Conservation (phyloP, 2,113 vertebrate genomes). For the Ammodytes marinus region DNA sequence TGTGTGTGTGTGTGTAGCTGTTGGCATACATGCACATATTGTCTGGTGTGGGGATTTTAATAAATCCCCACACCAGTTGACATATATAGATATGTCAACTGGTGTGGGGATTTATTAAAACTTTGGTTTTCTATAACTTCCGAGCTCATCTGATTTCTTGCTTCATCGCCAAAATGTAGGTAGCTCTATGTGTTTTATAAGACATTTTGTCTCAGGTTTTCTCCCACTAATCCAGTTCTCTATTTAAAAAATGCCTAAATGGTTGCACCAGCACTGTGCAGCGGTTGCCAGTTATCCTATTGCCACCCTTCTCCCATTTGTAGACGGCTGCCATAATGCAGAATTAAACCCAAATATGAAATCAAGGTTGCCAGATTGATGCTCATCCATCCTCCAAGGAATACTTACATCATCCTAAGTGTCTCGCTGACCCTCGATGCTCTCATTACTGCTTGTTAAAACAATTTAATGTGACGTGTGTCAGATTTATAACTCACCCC, state of each 20-base stretch:
- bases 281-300: constrained; percentile 52
- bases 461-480: constrained; percentile 74
- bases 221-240: constrained; percentile 7
- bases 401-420: constrained; percentile 72
- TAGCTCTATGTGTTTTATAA: constrained; percentile 7
- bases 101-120: not conserved
- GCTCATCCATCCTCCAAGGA: constrained; percentile 63
- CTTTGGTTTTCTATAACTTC: not conserved
- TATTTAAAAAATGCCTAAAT: not conserved
- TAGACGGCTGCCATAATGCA: constrained; percentile 55
- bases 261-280: not conserved
- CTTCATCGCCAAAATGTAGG: not conserved
- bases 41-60: too few species aligned
- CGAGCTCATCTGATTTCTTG: too few species aligned
- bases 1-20: not conserved
- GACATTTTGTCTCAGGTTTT: not conserved
- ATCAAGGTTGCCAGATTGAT: constrained; percentile 72
- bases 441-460: constrained; percentile 78
- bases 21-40: not conserved
- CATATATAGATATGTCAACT: not conserved
- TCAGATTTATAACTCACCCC: constrained; percentile 68
- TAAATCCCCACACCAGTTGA: not conserved
- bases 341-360: constrained; percentile 70
- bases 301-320: constrained; percentile 57
- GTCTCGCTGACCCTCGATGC: constrained; percentile 68